Evolutionary conservation across 2,113 vertebrate species (phyloP).

Genomic region (Zootoca vivipara): DNA sequence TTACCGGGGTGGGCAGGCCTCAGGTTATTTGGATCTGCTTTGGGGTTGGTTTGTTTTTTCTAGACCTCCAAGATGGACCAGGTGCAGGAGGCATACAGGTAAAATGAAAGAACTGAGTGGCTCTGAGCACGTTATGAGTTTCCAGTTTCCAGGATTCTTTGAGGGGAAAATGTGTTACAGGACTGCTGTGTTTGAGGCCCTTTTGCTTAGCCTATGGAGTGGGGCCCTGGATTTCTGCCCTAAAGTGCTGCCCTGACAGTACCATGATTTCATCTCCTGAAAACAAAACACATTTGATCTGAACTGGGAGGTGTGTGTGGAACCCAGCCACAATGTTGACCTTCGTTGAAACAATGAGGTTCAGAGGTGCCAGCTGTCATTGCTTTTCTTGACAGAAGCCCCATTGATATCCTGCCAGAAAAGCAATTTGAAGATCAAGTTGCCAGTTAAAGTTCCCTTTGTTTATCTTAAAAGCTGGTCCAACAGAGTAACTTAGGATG

Average conservation of each 20-base stretch:
- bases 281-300: not conserved
- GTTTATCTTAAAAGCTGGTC: not conserved
- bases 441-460: not conserved
- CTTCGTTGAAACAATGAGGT: not conserved
- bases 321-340: not conserved
- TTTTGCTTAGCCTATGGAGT: not conserved
- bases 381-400: not conserved
- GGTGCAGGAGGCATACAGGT: no score
- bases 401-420: not conserved
- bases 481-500: not conserved
- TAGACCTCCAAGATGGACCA: no score
- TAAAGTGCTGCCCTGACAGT: no score
- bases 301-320: not conserved
- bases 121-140: no score
- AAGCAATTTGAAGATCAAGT: constrained; percentile 2
- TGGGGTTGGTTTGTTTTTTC: no score
- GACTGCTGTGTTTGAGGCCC: not conserved
- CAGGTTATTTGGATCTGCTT: no score
- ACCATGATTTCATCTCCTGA: no score
- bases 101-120: no score
- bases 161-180: not conserved
- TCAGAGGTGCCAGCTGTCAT: not conserved
- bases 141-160: not conserved
- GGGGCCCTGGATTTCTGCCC: no score
- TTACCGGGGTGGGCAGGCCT: no score